These are phyloP conservation scores for Drosophila serrata DNA, from an alignment of 1,140 invertebrate genomes.

Conservation along the genomic window DNA sequence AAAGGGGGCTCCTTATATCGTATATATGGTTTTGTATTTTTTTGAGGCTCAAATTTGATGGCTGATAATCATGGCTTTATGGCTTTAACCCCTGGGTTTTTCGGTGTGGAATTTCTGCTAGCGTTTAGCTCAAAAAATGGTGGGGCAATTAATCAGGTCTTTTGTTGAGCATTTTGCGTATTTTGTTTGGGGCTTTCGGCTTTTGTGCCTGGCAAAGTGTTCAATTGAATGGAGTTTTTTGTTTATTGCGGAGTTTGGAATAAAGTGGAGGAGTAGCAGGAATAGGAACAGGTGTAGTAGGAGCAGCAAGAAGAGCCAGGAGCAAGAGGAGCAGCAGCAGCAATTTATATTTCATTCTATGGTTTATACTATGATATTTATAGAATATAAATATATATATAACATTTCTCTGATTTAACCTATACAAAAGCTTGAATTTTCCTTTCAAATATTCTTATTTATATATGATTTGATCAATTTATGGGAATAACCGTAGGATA, in stretches of 20 bases:
- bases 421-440: not conserved
- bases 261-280: not conserved
- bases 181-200: constrained; percentile 1
- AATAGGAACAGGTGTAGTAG: not conserved
- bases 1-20: not conserved
- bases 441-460: not conserved
- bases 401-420: too few relatives aligned
- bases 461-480: not conserved
- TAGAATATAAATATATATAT: not conserved
- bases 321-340: not conserved
- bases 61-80: constrained; percentile 41
- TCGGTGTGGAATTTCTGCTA: not conserved
- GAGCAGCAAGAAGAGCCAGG: too few relatives aligned
- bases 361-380: not conserved
- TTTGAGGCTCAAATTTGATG: constrained; percentile 47
- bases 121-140: constrained; percentile 29
- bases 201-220: constrained; percentile 27
- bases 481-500: not conserved
- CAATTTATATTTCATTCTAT: not conserved
- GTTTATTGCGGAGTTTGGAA: constrained; percentile 2
- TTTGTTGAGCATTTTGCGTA: constrained; percentile 14
- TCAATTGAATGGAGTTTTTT: constrained; percentile 9
- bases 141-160: constrained; percentile 41
- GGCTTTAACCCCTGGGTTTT: not conserved
- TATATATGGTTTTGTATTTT: not conserved